Conservation (phyloP, 2,113 vertebrate species). For the Platichthys stellatus region DNA sequence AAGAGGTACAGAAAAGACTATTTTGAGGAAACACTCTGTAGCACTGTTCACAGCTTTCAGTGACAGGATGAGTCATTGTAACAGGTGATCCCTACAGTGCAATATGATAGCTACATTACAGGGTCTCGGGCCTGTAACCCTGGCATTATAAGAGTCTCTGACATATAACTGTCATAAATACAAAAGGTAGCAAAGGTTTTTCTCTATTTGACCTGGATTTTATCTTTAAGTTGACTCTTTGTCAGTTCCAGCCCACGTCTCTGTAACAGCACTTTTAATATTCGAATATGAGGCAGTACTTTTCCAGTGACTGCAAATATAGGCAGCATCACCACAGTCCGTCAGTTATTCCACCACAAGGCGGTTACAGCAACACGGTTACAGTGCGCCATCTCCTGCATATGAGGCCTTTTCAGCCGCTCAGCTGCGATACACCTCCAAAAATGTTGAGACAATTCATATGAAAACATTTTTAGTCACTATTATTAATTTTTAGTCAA, state of each 20-base stretch:
- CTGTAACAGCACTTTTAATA: not conserved
- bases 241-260: too few relatives aligned
- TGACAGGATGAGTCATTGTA: not conserved
- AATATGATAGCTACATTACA: not conserved
- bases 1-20: conserved; percentile 23
- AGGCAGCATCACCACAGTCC: too few relatives aligned
- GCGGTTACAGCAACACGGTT: not conserved
- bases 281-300: too few relatives aligned
- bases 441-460: conserved; percentile 11
- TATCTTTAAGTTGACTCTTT: not conserved
- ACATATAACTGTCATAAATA: not conserved
- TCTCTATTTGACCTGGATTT: not conserved
- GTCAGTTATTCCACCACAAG: too few relatives aligned
- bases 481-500: conserved; percentile 78
- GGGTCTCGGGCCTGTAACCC: not conserved
- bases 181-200: not conserved
- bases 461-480: conserved; percentile 5
- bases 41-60: not conserved
- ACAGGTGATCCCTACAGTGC: not conserved
- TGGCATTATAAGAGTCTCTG: not conserved
- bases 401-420: not conserved
- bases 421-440: conserved; percentile 13
- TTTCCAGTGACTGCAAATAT: too few relatives aligned
- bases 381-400: not conserved
- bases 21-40: not conserved